phyloP scores from a whole-genome alignment of 1,140 invertebrate genomes.

The Drosophila suzukii region DNA sequence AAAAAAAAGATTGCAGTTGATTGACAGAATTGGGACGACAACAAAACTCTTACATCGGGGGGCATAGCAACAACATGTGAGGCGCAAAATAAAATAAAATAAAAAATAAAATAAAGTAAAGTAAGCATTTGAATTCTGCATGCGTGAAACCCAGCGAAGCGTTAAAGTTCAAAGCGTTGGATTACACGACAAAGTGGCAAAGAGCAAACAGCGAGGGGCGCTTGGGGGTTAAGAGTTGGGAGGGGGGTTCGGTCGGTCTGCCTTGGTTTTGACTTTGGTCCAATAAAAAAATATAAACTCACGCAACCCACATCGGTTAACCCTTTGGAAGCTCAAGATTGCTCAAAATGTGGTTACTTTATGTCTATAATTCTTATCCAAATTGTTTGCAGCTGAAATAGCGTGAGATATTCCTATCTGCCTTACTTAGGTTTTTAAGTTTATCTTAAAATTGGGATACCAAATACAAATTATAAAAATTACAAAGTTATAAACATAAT shows the following conservation, averaged over 20 bases:
- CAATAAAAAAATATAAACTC: neutral
- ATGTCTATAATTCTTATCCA: too few species aligned
- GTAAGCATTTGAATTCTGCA: conserved; percentile 76
- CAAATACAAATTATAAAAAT: too few species aligned
- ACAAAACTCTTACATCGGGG: conserved; percentile 42
- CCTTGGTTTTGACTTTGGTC: conserved; percentile 75
- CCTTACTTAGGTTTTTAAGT: too few species aligned
- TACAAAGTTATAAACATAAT: too few species aligned
- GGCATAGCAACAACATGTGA: conserved; percentile 27
- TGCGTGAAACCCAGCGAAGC: conserved; percentile 81
- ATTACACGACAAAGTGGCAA: conserved; percentile 63
- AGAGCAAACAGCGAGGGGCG: conserved; percentile 14
- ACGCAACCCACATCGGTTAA: conserved; percentile 4
- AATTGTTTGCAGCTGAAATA: too few species aligned
- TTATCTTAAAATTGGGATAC: too few species aligned
- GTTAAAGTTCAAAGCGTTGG: conserved; percentile 81
- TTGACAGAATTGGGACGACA: conserved; percentile 80
- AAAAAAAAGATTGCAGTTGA: conserved; percentile 68
- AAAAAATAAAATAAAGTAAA: conserved; percentile 2
- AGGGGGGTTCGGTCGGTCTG: conserved; percentile 5
- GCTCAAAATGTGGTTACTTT: neutral
- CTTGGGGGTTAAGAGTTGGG: conserved; percentile 10
- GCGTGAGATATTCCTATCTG: too few species aligned
- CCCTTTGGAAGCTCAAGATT: conserved; percentile 5
- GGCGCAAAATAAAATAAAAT: conserved; percentile 7